Evolutionary conservation across 2,113 vertebrate genomes (phyloP).

Genomic region (rat (Rattus norvegicus)): DNA sequence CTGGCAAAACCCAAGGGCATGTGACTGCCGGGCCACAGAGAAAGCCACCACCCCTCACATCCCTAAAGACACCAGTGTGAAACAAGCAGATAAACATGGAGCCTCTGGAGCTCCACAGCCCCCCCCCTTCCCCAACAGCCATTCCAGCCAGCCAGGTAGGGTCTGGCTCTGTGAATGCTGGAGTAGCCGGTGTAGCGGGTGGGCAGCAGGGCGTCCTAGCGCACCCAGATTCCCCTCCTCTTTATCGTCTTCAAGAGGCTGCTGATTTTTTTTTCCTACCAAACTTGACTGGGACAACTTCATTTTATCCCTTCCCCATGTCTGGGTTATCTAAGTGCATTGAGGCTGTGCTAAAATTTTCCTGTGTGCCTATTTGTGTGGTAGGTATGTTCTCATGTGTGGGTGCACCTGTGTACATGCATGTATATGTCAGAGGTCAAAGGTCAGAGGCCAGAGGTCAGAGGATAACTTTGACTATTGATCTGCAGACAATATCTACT

Average conservation of each 20-base stretch:
- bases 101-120: not conserved
- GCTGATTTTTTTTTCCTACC: not conserved
- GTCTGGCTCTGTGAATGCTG: not conserved
- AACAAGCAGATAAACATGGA: not conserved
- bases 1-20: conserved; percentile 74
- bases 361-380: not conserved
- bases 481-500: not conserved
- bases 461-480: not conserved
- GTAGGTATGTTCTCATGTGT: no score
- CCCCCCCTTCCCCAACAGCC: no score
- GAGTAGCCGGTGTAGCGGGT: no score
- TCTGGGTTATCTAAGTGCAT: not conserved
- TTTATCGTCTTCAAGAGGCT: not conserved
- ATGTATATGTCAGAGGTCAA: not conserved
- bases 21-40: not conserved
- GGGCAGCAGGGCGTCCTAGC: not conserved
- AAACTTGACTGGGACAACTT: not conserved
- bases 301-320: not conserved
- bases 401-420: no score
- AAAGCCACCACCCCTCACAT: accelerated
- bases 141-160: accelerated
- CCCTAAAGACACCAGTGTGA: not conserved
- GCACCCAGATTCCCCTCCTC: not conserved
- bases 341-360: not conserved
- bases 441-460: not conserved